Base-by-base conservation (phyloP, 2,797 vertebrate genomes). In the Pantherophis vulpinus region DNA sequence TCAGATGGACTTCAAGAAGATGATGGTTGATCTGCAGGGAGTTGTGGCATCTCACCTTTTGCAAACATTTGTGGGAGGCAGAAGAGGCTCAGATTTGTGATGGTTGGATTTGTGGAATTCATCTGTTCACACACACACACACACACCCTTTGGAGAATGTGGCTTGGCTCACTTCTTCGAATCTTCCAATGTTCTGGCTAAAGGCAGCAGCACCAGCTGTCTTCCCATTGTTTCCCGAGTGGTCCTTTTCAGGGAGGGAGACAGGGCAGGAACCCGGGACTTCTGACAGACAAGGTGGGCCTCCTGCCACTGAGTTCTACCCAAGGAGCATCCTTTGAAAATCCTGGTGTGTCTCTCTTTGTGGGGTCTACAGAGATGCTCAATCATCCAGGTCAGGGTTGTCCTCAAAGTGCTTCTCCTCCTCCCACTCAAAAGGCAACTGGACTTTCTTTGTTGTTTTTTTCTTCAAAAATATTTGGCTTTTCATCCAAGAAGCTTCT, bases 321-420 rank as follows among this genome's bases (percentile, higher is more conserved):
- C 47, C 16, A 32, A 51, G 29, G 12, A 70, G 14, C 27, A 54
- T n/a, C 6, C n/a, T 32, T 51, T 20, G 3, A 4, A 29, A n/a
- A 20, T 5, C 6, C 25, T 2, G 70, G 12, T 23, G 0, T 27
- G 29, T 5, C 3, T 23, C 1, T 3, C 58, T 60, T 8, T 8
- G 61, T 63, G 4, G 61, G 4, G 61, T 63, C 27, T 29, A 11
- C 1, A 10, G 27, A 27, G 60, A 29, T 11, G 11, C 27, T 29
- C 27, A 29, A 29, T 29, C 11, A 13, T 29, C 61, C 4, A 29
- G 27, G 61, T 29, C 61, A 63, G 11, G 60, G 10, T 63, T 63
- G 60, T 27, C 60, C 25, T 63, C 29, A 29, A 29, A 9, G 60
- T 4, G 10, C 10, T 61, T 27, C 58, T 3, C 60, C 25, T 27